Base-by-base conservation (phyloP, 1,140 invertebrate genomes). In the Drosophila ambigua region DNA sequence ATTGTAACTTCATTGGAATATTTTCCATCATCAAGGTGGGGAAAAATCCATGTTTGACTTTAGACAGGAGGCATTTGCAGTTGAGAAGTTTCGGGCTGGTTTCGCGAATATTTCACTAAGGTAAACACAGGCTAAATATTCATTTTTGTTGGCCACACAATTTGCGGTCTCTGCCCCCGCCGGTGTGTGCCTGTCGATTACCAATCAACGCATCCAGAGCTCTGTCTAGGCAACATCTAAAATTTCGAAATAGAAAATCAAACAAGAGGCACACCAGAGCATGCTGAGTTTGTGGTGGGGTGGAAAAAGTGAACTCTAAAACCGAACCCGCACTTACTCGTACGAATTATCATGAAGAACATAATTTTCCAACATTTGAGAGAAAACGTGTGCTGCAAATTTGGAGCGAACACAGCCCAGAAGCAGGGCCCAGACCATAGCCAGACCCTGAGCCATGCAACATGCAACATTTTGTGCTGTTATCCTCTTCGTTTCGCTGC, bases 311-410 rank as follows among this genome's bases (percentile, higher is more conserved):
- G n/a, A 44, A 20, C 31, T 39, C 43, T 41, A 50, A 55, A 20
- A 51, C 31, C 51, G 26, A 57, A 50, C 31, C 46, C 55, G n/a
- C 50, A 81, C 78, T 59, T 55, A 49, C 78, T 69, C 72, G 60
- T n/a, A 50, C 35, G 49, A 87, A 87, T 87, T 88, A 87, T 79
- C 79, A 88, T 79, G 82, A 88, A 82, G 79, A 78, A 88, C 78
- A 78, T 88, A 77, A 82, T 88, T 79, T 79, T 76, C 75, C 64
- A 53, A 63, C 66, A 76, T 85, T 87, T 72, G 62, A 54, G 73
- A 58, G 71, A 57, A 68, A 65, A 67, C 72, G 61, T 71, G 61
- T 65, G 51, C 67, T 45, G 57, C 77, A 87, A 87, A 77, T 72
- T 65, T 49, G 0, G 4, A 75, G 62, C 65, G 41, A 60, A 52